Base-by-base conservation (phyloP, 2,888 invertebrate genomes). In the Microctonus hyperodae region DNA sequence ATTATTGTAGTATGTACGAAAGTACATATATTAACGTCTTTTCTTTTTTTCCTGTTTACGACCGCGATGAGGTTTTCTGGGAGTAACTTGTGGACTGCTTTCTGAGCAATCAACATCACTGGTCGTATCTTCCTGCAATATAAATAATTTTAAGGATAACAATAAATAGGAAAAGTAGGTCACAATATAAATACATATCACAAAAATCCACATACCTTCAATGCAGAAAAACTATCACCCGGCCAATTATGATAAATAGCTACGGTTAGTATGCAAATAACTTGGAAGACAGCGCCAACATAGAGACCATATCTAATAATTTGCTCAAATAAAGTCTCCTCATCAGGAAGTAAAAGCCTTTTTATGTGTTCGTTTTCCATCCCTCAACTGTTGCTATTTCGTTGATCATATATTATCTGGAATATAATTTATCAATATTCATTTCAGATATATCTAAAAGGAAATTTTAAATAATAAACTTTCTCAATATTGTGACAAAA, bases 241-340 rank as follows among this genome's bases (percentile, higher is more conserved):
- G 81, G 81, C 63, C 80, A 81, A 37, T 78, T 75, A 66, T 82
- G 81, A 72, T 81, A 87, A 68, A 93, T 88, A 57, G 95, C 90
- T 73, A 95, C 94, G 22, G 95, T 93, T 59, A 92, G 87, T 70
- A 96, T 87, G 79, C 95, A 96, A 23, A 92, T 85, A 65, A 96
- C 84, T 85, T 96, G 96, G 79, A 96, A 96, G n/a, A 93, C 88
- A 16, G 95, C 95, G 5, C 94, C 95, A 40, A 95, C 85, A 78
- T 94, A 94, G 5, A 96, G 85, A 13, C 95, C 94, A 82, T 81
- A 79, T 73, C 81, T 79, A 62, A 84, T 72, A 56, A 83, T 74
- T 70, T 79, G 75, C 72, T 83, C 83, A 51, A 83, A 80, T 23
- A 82, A 71, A 13, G 80, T 81, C 65, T 83, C 83, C 65, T 83